A percentile compares a stretch with the other conserved stretches of the same genome.
Conservation (phyloP, 1,140 invertebrate genomes). For the Caenorhabditis brenneri region DNA sequence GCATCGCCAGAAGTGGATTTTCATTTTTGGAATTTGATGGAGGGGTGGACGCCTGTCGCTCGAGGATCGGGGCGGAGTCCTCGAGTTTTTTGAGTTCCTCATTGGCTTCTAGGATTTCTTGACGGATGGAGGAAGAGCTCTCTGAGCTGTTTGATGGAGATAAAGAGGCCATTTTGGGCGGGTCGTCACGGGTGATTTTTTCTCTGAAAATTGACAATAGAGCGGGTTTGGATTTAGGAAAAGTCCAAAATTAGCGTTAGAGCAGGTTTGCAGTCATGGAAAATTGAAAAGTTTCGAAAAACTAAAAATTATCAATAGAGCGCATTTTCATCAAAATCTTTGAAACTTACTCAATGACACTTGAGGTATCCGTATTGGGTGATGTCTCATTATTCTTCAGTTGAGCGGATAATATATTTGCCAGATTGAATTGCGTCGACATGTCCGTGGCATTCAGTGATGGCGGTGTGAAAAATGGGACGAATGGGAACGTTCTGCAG, state of each 20-base stretch:
- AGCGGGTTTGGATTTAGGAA: no score
- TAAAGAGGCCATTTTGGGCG: conserved; percentile 10
- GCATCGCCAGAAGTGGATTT: conserved; percentile 64
- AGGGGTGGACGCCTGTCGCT: neutral
- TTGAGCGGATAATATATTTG: conserved; percentile 36
- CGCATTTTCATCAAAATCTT: no score
- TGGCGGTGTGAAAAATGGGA: conserved; percentile 48
- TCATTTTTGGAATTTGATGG: conserved; percentile 11
- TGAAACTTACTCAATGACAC: neutral
- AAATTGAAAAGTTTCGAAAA: no score
- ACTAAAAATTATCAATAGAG: no score
- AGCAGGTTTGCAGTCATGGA: neutral
- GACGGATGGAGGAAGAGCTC: conserved; percentile 15
- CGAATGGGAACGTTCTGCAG: conserved; percentile 36
- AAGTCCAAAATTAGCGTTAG: neutral
- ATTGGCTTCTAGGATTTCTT: neutral
- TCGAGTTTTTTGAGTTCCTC: neutral
- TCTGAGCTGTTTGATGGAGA: conserved; percentile 30
- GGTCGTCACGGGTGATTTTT: neutral
- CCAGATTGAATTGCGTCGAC: conserved; percentile 49
- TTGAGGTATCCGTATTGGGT: conserved; percentile 2
- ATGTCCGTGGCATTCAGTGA: conserved; percentile 35
- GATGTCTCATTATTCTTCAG: conserved; percentile 21
- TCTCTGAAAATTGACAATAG: no score
- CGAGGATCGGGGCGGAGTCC: neutral